A percentile compares a stretch with the other conserved stretches of the same genome.
Conservation (phyloP, 2,113 vertebrate genomes). For the Cheilinus undulatus region DNA sequence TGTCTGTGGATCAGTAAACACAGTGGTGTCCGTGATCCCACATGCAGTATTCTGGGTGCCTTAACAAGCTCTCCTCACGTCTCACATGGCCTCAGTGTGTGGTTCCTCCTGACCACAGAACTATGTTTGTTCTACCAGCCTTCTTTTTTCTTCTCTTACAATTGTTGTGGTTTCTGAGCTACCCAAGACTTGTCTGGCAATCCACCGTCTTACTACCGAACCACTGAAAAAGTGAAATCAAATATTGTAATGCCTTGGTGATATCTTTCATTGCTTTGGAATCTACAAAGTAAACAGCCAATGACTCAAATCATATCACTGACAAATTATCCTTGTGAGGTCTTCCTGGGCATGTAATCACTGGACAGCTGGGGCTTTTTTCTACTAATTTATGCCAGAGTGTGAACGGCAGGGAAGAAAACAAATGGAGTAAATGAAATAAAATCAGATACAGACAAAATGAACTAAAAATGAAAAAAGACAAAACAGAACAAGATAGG, state of each 20-base stretch:
- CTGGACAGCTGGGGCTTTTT: constrained; percentile 6
- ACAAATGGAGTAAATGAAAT: background rate
- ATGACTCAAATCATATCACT: constrained; percentile 45
- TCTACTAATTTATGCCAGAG: constrained; percentile 18
- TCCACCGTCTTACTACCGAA: constrained; percentile 32
- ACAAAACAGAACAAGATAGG: background rate
- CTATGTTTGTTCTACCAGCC: constrained; percentile 56
- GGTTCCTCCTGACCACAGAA: constrained; percentile 45
- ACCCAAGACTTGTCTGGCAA: constrained; percentile 21
- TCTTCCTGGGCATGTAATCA: constrained; percentile 31
- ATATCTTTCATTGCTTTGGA: constrained; percentile 46
- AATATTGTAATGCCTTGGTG: constrained; percentile 39
- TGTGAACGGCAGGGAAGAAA: background rate
- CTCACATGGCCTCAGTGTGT: constrained; percentile 50
- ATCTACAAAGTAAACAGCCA: constrained; percentile 49
- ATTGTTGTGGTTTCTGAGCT: constrained; percentile 53
- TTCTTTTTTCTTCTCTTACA: constrained; percentile 32
- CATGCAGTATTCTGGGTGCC: constrained; percentile 44
- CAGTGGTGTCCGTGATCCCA: constrained; percentile 28
- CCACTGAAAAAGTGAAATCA: constrained; percentile 39
- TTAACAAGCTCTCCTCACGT: constrained; percentile 28
- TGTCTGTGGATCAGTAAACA: constrained; percentile 35
- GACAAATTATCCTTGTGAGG: constrained; percentile 48
- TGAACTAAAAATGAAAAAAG: background rate
- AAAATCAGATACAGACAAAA: background rate